A percentile compares a stretch with the other conserved stretches of the same genome.
These are phyloP conservation scores for Orchestia grillus DNA, from an alignment of 1,140 invertebrate genomes.

Conservation along the genomic window DNA sequence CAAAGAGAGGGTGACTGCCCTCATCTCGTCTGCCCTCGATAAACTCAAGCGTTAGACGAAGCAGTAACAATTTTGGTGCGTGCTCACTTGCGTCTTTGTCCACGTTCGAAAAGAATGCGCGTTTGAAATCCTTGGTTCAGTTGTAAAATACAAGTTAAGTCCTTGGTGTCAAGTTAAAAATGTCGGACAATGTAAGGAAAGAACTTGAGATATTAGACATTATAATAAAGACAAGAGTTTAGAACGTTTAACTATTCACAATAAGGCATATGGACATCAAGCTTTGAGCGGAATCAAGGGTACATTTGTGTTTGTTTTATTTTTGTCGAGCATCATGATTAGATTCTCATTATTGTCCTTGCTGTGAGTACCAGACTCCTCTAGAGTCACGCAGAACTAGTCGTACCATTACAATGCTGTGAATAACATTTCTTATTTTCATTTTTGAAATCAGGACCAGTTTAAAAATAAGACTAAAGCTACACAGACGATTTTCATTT, in stretches of 20 bases:
- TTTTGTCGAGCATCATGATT: not conserved
- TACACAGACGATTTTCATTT: no score
- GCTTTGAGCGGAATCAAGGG: not conserved
- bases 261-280: no score
- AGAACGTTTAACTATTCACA: no score
- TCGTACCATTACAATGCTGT: not conserved
- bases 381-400: not conserved
- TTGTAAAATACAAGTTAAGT: not conserved
- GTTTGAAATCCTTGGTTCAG: not conserved
- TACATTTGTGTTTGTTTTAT: not conserved
- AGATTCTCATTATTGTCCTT: not conserved
- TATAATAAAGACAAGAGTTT: no score
- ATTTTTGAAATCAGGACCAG: not conserved
- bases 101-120: not conserved
- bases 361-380: not conserved
- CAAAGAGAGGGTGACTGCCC: not conserved
- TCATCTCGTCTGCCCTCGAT: slow-evolving; percentile 27
- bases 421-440: not conserved
- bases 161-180: no score
- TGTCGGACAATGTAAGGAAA: no score
- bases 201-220: no score
- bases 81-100: not conserved
- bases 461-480: not conserved
- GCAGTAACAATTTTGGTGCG: not conserved
- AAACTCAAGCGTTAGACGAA: not conserved